Conservation (phyloP, 2,797 vertebrate species). For the Nyctibius grandis region DNA sequence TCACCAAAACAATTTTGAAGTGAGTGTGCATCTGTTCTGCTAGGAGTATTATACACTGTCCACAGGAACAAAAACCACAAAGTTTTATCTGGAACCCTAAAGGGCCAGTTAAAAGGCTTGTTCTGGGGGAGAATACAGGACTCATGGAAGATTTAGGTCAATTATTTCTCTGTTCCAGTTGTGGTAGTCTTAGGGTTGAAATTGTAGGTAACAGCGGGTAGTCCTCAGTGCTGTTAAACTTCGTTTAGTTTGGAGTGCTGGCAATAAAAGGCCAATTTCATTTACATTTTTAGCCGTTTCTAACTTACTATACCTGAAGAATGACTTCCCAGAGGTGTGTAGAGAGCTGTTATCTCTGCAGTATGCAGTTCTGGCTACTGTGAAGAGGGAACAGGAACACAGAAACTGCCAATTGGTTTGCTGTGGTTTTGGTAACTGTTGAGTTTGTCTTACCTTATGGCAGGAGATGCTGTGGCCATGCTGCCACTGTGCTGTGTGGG, state of each 20-base stretch:
- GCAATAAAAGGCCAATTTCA: not conserved
- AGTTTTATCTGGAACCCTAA: not conserved
- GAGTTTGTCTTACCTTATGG: constrained; percentile 5
- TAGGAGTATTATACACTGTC: not conserved
- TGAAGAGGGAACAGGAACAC: constrained; percentile 23
- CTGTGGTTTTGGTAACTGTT: constrained; percentile 44
- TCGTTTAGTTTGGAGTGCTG: not conserved
- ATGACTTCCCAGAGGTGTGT: not conserved
- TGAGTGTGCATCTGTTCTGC: not conserved
- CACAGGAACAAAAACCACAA: not conserved
- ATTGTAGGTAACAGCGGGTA: not conserved
- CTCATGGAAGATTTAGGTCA: not conserved
- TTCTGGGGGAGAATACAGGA: not conserved
- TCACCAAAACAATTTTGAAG: not conserved
- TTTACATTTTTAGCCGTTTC: constrained; percentile 27
- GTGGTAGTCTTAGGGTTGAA: not conserved
- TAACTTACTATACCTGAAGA: not conserved
- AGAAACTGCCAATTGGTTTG: constrained; percentile 26
- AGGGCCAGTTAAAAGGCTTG: not conserved
- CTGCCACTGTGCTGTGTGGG: not conserved
- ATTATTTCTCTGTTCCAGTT: not conserved
- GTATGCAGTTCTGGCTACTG: constrained; percentile 23
- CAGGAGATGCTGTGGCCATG: not conserved
- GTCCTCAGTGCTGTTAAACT: not conserved
- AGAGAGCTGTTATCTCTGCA: constrained; percentile 9